Conservation (phyloP, 2,888 invertebrate species). For the Eurytoma adleriae region DNA sequence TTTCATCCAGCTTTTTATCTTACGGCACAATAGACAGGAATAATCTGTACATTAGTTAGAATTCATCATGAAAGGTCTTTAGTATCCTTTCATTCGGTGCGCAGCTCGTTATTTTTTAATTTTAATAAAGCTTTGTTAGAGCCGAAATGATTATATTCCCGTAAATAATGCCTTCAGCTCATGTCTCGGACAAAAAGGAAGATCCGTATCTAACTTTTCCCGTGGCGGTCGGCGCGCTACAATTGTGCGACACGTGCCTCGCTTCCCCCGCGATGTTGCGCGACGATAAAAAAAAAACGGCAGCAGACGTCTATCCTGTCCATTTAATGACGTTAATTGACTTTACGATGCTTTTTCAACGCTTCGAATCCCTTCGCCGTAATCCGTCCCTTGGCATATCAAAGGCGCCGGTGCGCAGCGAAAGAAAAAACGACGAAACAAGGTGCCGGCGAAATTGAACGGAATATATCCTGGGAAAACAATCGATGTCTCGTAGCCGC, state of each 20-base stretch:
- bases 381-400: background rate
- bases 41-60: background rate
- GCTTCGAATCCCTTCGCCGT: background rate
- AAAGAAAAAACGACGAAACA: no score
- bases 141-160: slow-evolving; percentile 41
- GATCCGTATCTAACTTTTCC: slow-evolving; percentile 47
- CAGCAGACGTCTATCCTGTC: background rate
- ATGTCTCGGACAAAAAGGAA: slow-evolving; percentile 33
- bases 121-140: slow-evolving; percentile 44
- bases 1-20: no score
- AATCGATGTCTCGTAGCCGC: background rate
- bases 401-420: no score
- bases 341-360: slow-evolving; percentile 16
- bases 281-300: slow-evolving; percentile 38
- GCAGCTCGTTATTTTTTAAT: slow-evolving; percentile 48
- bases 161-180: slow-evolving; percentile 40
- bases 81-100: background rate
- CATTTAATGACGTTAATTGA: slow-evolving; percentile 52
- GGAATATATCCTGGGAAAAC: background rate
- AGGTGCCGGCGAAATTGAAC: no score
- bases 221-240: slow-evolving; percentile 8
- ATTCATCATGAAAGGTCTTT: slow-evolving; percentile 6
- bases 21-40: no score
- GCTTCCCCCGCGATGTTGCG: slow-evolving; percentile 37
- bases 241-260: slow-evolving; percentile 53